Evolutionary conservation across 2,797 vertebrate genomes (phyloP), one percentile per base, ranked within the genome.

Genomic region (Sebastes dallii): DNA sequence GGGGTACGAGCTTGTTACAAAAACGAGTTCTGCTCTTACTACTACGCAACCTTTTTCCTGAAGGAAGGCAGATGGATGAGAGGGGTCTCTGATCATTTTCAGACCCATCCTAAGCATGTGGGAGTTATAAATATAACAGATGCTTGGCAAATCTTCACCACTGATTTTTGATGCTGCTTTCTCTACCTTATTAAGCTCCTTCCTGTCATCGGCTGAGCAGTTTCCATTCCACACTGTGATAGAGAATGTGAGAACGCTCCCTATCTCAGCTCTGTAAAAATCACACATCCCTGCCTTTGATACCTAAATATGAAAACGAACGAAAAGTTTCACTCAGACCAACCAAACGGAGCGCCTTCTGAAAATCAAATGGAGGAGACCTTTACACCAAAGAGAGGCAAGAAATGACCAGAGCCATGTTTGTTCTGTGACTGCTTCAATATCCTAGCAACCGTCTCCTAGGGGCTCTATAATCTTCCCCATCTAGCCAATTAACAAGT

Each of bases 361-460:
- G 46, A 81, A 72, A 86, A 87, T 77, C 59, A n/a, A 91, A 87
- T 18, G 5, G 3, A 0, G 1, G 27, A 88, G 75, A 89, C 81
- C 83, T 90, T 89, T 81, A 69, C 46, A 77, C 54, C 55, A 77
- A 77, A 84, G 74, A 81, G 25, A 83, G 66, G 66, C 29, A 22
- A 68, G 27, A 85, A 52, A 72, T 71, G 68, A 81, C 81, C 77
- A 56, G 39, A 83, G 65, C 78, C 30, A 27, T 13, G 78, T 84
- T 78, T 29, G 25, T 78, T 80, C 80, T 64, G 62, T 83, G 82
- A 62, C 78, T 77, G 73, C 82, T 72, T 91, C 79, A 78, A 88
- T 91, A 85, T 89, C 92, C 90, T 93, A 91, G 88, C 91, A 93
- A 91, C 91, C 22, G 8, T 88, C 77, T 90, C 88, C 88, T 77